Evolutionary conservation across 2,797 vertebrate genomes (phyloP).

Genomic region (Channa striata): DNA sequence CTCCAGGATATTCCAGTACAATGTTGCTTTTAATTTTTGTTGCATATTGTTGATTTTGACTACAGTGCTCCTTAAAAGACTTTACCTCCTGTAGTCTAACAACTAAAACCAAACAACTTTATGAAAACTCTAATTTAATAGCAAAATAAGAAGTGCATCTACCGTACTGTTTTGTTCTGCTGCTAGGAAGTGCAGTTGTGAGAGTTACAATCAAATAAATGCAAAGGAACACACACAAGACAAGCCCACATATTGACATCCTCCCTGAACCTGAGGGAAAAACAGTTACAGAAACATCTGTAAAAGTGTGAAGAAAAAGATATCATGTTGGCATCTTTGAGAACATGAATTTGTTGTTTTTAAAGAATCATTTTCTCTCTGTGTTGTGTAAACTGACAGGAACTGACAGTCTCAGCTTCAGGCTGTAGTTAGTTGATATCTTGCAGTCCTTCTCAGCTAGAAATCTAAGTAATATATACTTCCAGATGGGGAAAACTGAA

Average conservation of each 20-base stretch:
- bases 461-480: constrained; percentile 29
- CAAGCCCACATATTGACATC: neutral
- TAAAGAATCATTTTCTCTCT: constrained; percentile 3
- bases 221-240: neutral
- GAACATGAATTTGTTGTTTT: constrained; percentile 6
- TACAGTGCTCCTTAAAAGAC: neutral
- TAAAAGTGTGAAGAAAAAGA: constrained; percentile 1
- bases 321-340: neutral
- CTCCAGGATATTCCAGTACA: too few species aligned
- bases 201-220: constrained; percentile 8
- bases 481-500: constrained; percentile 9
- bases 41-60: neutral
- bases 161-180: neutral
- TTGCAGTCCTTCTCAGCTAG: constrained; percentile 7
- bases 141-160: neutral
- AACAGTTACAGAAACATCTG: neutral
- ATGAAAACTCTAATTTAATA: neutral
- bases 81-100: neutral
- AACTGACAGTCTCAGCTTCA: constrained; percentile 22
- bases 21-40: neutral
- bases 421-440: constrained; percentile 26
- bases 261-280: neutral
- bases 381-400: constrained; percentile 18
- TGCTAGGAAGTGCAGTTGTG: neutral
- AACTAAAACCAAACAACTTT: neutral